Base-by-base conservation (phyloP, 2,797 vertebrate genomes). In the Emydoidea blandingii region DNA sequence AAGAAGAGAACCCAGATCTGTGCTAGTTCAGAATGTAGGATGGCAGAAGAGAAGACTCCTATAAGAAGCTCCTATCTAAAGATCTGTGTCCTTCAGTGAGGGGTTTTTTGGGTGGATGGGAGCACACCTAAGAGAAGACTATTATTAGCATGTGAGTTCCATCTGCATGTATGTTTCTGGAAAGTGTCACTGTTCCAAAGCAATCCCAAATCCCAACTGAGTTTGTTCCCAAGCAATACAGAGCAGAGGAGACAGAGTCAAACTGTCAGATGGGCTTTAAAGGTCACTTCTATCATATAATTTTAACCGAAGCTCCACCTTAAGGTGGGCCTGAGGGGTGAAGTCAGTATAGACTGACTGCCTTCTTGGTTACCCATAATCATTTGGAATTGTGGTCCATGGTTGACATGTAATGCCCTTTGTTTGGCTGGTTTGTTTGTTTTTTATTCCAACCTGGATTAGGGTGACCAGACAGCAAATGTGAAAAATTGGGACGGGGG, bases 201-300 rank as follows among this genome's bases (percentile, higher is more conserved):
- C 9, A 14, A 0, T 54, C 15, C 37, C 80, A 44, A 44, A 56
- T 44, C 83, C 81, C 37, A 41, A 3, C 25, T 44, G 6, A 19
- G 23, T 72, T 31, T 50, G 50, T 83, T 86, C 52, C 15, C 29
- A 0, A 37, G n/a, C 0, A 1, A 4, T 41, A 41, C 37, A 21
- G 68, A 37, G 19, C 19, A 72, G 72, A 65, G 31, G 59, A 53
- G 9, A 11, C 3, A 0, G 0, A 15, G 44, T 52, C 44, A 78
- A 41, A 72, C 21, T 41, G 34, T 72, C 18, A n/a, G 21, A 37
- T 37, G 9, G 9, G 68, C 19, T 41, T 72, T 72, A 72, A 41
- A 41, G 18, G 68, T 72, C 18, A 62, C 31, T 10, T 25, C 37
- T 74, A 25, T 23, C 68, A 37, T 25, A 74, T 44, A 41, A 23